phyloP scores from a whole-genome alignment of 2,113 vertebrate genomes.

The Hymenochirus boettgeri region DNA sequence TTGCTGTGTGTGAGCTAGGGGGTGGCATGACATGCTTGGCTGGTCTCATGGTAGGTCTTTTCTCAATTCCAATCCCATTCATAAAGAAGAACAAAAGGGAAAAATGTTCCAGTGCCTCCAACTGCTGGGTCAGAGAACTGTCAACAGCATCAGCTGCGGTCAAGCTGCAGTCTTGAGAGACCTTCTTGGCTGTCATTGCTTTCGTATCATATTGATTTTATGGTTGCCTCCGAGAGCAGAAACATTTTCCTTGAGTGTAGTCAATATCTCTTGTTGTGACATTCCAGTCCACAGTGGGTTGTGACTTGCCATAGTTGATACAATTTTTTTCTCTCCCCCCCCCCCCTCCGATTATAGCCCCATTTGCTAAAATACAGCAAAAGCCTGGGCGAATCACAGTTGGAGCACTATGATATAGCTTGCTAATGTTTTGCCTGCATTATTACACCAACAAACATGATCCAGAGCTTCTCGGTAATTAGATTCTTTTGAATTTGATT shows the following conservation, averaged over 20 bases:
- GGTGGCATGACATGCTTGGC: slow-evolving; percentile 92
- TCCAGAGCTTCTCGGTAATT: slow-evolving; percentile 76
- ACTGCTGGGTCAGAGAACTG: slow-evolving; percentile 73
- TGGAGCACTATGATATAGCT: slow-evolving; percentile 82
- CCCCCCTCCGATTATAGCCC: slow-evolving; percentile 65
- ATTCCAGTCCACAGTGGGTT: slow-evolving; percentile 67
- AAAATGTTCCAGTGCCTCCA: slow-evolving; percentile 73
- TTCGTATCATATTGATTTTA: slow-evolving; percentile 81
- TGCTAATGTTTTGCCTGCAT: slow-evolving; percentile 81
- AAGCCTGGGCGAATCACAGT: slow-evolving; percentile 76
- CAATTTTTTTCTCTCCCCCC: slow-evolving; percentile 48
- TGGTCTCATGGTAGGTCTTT: slow-evolving; percentile 90
- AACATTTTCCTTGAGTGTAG: slow-evolving; percentile 73
- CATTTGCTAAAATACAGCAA: slow-evolving; percentile 81
- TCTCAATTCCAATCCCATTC: slow-evolving; percentile 79
- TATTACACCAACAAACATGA: slow-evolving; percentile 83
- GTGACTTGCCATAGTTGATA: slow-evolving; percentile 63
- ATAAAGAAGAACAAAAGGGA: slow-evolving; percentile 67
- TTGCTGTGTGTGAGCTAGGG: slow-evolving; percentile 88
- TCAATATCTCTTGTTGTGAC: slow-evolving; percentile 84
- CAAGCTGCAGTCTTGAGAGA: slow-evolving; percentile 73
- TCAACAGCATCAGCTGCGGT: slow-evolving; percentile 75
- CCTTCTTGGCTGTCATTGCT: slow-evolving; percentile 77
- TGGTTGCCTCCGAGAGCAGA: slow-evolving; percentile 74
- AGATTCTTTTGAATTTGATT: slow-evolving; percentile 84